phyloP scores from a whole-genome alignment of 2,888 invertebrate species.

The Netelia melanura region DNA sequence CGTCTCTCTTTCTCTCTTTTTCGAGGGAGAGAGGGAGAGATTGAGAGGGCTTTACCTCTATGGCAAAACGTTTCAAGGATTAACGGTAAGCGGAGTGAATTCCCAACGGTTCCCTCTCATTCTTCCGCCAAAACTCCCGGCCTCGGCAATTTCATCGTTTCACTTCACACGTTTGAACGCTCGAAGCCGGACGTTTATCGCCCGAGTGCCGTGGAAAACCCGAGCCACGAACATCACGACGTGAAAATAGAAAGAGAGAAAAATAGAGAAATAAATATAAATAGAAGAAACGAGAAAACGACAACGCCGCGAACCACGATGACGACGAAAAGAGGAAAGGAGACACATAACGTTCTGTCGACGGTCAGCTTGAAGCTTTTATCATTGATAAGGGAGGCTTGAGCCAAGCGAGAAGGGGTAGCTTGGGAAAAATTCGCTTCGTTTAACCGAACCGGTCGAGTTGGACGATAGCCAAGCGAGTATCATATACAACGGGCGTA shows the following conservation, averaged over 20 bases:
- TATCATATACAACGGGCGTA: constrained; percentile 69
- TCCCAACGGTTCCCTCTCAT: constrained; percentile 30
- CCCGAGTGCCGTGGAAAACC: constrained; percentile 33
- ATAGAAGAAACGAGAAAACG: background rate
- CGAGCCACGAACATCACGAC: constrained; percentile 12
- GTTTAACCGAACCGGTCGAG: constrained; percentile 76
- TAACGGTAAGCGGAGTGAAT: constrained; percentile 57
- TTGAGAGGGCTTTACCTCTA: background rate
- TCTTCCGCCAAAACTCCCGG: constrained; percentile 28
- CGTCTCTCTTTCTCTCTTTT: constrained; percentile 7
- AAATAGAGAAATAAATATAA: constrained; percentile 22
- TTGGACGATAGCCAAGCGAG: constrained; percentile 69
- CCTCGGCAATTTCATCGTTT: constrained; percentile 45
- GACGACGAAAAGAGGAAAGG: constrained; percentile 48
- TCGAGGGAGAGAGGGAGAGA: too few relatives aligned
- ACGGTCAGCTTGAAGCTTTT: constrained; percentile 59
- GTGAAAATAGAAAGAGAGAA: constrained; percentile 32
- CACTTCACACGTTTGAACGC: constrained; percentile 60
- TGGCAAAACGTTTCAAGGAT: constrained; percentile 56
- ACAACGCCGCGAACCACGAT: constrained; percentile 50
- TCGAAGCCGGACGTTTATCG: constrained; percentile 47
- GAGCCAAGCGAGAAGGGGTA: constrained; percentile 60
- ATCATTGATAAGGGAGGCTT: constrained; percentile 48
- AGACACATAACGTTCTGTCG: constrained; percentile 68
- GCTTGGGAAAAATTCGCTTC: constrained; percentile 79